Conservation (phyloP, 1,140 invertebrate genomes). For the Antheraea pernyi region DNA sequence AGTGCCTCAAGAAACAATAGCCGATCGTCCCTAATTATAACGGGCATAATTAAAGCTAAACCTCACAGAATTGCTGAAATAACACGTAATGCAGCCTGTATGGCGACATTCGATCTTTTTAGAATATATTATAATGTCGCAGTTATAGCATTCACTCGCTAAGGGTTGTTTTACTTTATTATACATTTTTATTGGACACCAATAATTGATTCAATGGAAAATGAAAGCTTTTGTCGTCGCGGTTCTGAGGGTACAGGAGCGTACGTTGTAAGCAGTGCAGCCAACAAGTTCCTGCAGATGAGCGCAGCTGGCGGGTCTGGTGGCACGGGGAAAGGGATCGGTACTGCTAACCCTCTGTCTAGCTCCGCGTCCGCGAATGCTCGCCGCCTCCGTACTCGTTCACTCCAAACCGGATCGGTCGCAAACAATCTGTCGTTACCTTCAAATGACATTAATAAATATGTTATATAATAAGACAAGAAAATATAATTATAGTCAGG, state of each 20-base stretch:
- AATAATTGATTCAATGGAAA: slow-evolving; percentile 82
- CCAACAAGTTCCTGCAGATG: slow-evolving; percentile 51
- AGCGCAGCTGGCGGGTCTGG: slow-evolving; percentile 28
- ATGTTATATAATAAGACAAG: not conserved
- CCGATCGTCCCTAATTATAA: too few relatives aligned
- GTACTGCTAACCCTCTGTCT: slow-evolving; percentile 48
- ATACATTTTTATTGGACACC: slow-evolving; percentile 65
- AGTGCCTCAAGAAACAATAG: too few relatives aligned
- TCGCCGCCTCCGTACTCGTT: slow-evolving; percentile 77
- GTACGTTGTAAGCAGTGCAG: slow-evolving; percentile 53
- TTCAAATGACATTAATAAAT: slow-evolving; percentile 14
- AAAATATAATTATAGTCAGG: too few relatives aligned
- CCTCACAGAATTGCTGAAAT: too few relatives aligned
- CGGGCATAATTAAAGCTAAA: too few relatives aligned
- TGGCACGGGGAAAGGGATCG: slow-evolving; percentile 23
- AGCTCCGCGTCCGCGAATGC: slow-evolving; percentile 80
- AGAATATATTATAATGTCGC: too few relatives aligned
- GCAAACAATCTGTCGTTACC: slow-evolving; percentile 29
- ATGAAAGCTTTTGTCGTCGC: slow-evolving; percentile 75
- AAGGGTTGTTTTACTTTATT: too few relatives aligned
- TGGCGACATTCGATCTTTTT: too few relatives aligned
- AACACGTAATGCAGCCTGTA: too few relatives aligned
- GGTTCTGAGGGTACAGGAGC: slow-evolving; percentile 27
- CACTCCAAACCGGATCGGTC: slow-evolving; percentile 58
- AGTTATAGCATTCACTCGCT: too few relatives aligned